These are phyloP conservation scores for Channa maculata DNA, from an alignment of 2,113 vertebrate genomes.

Conservation along the genomic window DNA sequence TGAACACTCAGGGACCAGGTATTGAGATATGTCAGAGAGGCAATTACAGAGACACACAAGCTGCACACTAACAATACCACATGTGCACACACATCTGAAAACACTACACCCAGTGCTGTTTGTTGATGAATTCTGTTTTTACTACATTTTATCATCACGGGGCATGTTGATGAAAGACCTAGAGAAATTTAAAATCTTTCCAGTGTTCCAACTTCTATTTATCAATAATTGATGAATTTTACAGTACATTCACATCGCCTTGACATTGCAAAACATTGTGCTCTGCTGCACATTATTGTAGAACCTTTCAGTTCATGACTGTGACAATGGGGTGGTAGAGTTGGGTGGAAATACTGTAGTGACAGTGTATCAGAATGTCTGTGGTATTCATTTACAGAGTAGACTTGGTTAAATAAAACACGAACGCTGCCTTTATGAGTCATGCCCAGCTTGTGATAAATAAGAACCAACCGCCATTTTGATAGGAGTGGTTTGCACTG, in stretches of 20 bases:
- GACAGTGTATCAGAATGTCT: neutral
- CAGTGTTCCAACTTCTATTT: slow-evolving; percentile 70
- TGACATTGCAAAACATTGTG: slow-evolving; percentile 72
- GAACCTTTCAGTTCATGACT: slow-evolving; percentile 55
- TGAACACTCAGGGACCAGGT: slow-evolving; percentile 35
- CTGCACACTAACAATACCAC: neutral
- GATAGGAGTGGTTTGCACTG: slow-evolving; percentile 3
- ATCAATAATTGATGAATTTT: slow-evolving; percentile 73
- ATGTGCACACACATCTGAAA: neutral
- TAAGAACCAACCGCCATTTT: slow-evolving; percentile 20
- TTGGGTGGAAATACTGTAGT: neutral
- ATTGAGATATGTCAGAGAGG: slow-evolving; percentile 37
- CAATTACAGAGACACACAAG: slow-evolving; percentile 32
- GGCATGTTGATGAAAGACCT: slow-evolving; percentile 53
- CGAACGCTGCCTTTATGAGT: slow-evolving; percentile 24
- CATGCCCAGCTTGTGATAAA: slow-evolving; percentile 23
- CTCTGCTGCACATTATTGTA: slow-evolving; percentile 59
- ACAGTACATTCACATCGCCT: slow-evolving; percentile 72
- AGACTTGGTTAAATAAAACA: slow-evolving; percentile 11
- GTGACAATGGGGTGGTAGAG: neutral
- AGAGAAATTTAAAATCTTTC: slow-evolving; percentile 76
- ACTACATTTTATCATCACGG: slow-evolving; percentile 40
- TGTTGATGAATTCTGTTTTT: slow-evolving; percentile 40
- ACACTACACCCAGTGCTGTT: neutral
- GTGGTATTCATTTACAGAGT: slow-evolving; percentile 11